Conservation (phyloP, 2,797 vertebrate species). For the Tragelaphus oryx region DNA sequence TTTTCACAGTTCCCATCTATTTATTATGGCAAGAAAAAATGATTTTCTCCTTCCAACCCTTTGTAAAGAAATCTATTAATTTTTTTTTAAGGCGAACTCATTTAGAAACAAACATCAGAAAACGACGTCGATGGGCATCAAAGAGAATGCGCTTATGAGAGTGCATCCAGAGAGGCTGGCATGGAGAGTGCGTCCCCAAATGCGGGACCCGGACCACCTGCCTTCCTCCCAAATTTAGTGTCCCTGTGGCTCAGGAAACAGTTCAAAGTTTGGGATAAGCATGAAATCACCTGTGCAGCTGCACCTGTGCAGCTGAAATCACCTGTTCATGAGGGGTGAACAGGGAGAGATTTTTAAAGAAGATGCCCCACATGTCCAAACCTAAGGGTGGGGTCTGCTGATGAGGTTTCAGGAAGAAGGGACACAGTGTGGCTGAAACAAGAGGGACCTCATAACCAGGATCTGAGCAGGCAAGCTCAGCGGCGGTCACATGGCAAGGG, state of each 20-base stretch:
- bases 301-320: not conserved
- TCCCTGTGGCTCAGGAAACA: accelerated
- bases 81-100: not conserved
- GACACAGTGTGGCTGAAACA: accelerated
- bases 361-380: accelerated
- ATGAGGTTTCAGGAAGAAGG: not conserved
- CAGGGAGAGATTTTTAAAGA: too few relatives aligned
- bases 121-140: not conserved
- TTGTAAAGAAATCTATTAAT: not conserved
- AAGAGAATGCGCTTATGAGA: accelerated
- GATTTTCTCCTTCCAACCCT: not conserved
- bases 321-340: not conserved
- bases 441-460: not conserved
- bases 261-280: not conserved
- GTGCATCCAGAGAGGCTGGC: accelerated
- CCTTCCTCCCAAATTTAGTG: not conserved
- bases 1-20: not conserved
- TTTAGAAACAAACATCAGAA: not conserved
- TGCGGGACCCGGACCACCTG: accelerated
- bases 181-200: accelerated
- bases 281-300: too few relatives aligned
- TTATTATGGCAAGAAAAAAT: not conserved
- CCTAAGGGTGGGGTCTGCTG: not conserved
- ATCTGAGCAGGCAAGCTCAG: not conserved
- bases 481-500: accelerated